A percentile compares a stretch with the other conserved stretches of the same genome.
phyloP scores from a whole-genome alignment of 2,888 invertebrate species.

The Drosophila paramelanica region DNA sequence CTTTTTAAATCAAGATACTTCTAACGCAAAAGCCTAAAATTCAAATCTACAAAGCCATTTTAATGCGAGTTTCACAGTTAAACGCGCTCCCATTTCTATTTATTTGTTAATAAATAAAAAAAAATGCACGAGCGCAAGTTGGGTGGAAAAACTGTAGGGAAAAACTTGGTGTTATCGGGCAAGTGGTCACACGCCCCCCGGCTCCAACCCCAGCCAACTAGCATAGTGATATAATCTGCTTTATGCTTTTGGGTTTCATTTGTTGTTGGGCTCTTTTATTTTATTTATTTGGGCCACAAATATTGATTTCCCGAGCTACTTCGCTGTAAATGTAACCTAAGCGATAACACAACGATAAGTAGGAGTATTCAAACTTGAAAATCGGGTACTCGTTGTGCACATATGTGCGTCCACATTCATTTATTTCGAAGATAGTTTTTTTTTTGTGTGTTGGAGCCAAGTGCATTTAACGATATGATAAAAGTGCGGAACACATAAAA shows the following conservation, averaged over 20 bases:
- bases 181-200: constrained; percentile 40
- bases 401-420: constrained; percentile 3
- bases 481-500: constrained; percentile 38
- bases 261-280: constrained; percentile 31
- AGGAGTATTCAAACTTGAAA: constrained; percentile 13
- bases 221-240: constrained; percentile 40
- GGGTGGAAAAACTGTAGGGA: background rate
- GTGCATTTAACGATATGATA: constrained; percentile 78
- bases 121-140: constrained; percentile 15
- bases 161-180: constrained; percentile 49
- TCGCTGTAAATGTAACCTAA: constrained; percentile 45
- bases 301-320: constrained; percentile 65
- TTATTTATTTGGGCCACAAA: constrained; percentile 66
- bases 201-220: background rate
- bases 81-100: constrained; percentile 3
- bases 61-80: background rate
- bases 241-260: constrained; percentile 36
- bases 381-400: constrained; percentile 32
- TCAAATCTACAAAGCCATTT: background rate
- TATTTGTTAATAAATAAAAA: constrained; percentile 32
- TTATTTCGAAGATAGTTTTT: constrained; percentile 23
- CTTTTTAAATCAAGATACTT: background rate
- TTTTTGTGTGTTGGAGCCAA: constrained; percentile 45
- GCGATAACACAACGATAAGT: constrained; percentile 56
- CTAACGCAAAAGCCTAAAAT: background rate